A percentile compares a stretch with the other conserved stretches of the same genome.
Conservation (phyloP, 2,888 invertebrate genomes). For the Serrognathus titanus region DNA sequence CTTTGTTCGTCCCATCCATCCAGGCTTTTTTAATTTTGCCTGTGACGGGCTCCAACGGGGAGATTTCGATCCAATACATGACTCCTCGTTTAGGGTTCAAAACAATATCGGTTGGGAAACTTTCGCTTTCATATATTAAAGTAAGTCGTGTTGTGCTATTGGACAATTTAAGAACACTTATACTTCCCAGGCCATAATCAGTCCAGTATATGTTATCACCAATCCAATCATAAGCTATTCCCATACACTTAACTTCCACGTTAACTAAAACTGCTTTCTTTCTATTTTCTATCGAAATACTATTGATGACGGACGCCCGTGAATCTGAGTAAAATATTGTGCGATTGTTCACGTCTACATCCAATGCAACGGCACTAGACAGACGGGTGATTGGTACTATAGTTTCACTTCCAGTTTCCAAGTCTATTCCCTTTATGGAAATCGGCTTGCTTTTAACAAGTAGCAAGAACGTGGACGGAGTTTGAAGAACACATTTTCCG, state of each 20-base stretch:
- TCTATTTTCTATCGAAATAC: neutral
- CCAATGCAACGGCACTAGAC: slow-evolving; percentile 61
- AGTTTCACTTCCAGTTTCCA: slow-evolving; percentile 52
- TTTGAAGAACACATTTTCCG: slow-evolving; percentile 57
- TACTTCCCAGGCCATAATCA: slow-evolving; percentile 60
- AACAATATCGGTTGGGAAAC: slow-evolving; percentile 58
- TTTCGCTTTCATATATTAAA: slow-evolving; percentile 55
- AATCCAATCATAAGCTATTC: slow-evolving; percentile 82
- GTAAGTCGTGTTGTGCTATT: slow-evolving; percentile 56
- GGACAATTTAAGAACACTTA: slow-evolving; percentile 65
- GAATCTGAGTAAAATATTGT: slow-evolving; percentile 56
- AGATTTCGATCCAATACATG: slow-evolving; percentile 80
- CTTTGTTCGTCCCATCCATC: slow-evolving; percentile 70
- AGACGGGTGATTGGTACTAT: slow-evolving; percentile 69
- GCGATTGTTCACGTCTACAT: slow-evolving; percentile 60
- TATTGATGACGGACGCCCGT: slow-evolving; percentile 1
- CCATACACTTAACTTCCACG: slow-evolving; percentile 64
- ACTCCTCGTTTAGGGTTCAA: slow-evolving; percentile 66
- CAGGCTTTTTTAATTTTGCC: slow-evolving; percentile 66
- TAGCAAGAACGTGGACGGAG: slow-evolving; percentile 62
- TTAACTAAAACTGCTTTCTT: slow-evolving; percentile 44
- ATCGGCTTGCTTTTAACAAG: slow-evolving; percentile 65
- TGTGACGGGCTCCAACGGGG: slow-evolving; percentile 43
- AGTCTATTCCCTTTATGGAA: slow-evolving; percentile 65
- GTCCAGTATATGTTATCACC: slow-evolving; percentile 82